Evolutionary conservation across 2,888 invertebrate species (phyloP).

Genomic region (Amorpha juglandis): DNA sequence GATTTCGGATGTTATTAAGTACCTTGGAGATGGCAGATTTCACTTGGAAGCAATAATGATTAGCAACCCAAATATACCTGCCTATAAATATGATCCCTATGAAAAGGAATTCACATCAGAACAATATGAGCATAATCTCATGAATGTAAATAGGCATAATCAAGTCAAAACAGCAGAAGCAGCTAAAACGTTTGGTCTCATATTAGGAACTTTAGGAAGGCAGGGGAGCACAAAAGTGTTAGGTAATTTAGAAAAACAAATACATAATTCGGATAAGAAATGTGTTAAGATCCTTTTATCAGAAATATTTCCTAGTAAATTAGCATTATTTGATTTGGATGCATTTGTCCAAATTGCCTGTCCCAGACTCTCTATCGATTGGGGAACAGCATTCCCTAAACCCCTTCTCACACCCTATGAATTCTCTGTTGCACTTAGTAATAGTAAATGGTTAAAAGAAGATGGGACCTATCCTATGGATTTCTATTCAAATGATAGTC

Average conservation of each 20-base stretch:
- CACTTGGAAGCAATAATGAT: conserved; percentile 99
- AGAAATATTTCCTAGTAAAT: conserved; percentile 97
- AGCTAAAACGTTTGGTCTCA: conserved; percentile 90
- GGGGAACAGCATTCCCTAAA: conserved; percentile 95
- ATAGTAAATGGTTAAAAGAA: conserved; percentile 87
- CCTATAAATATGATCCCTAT: conserved; percentile 98
- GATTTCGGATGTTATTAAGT: conserved; percentile 91
- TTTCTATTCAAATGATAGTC: conserved; percentile 96
- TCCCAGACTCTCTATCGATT: conserved; percentile 98
- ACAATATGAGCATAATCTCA: conserved; percentile 92
- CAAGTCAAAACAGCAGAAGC: conserved; percentile 88
- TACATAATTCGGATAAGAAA: conserved; percentile 85
- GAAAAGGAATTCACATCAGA: conserved; percentile 97
- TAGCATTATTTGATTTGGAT: conserved; percentile 91
- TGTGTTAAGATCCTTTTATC: conserved; percentile 93
- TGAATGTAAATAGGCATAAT: conserved; percentile 89
- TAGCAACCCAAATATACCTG: conserved; percentile 94
- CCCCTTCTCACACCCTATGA: conserved; percentile 98
- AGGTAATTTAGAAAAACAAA: conserved; percentile 87
- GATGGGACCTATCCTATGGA: conserved; percentile 97
- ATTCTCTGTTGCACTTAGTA: conserved; percentile 89
- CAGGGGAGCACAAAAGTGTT: conserved; percentile 97
- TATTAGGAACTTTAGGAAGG: conserved; percentile 97
- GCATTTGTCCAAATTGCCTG: conserved; percentile 96
- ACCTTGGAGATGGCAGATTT: conserved; percentile 98